phyloP scores from a whole-genome alignment of 2,113 vertebrate genomes.

The Takifugu bimaculatus region DNA sequence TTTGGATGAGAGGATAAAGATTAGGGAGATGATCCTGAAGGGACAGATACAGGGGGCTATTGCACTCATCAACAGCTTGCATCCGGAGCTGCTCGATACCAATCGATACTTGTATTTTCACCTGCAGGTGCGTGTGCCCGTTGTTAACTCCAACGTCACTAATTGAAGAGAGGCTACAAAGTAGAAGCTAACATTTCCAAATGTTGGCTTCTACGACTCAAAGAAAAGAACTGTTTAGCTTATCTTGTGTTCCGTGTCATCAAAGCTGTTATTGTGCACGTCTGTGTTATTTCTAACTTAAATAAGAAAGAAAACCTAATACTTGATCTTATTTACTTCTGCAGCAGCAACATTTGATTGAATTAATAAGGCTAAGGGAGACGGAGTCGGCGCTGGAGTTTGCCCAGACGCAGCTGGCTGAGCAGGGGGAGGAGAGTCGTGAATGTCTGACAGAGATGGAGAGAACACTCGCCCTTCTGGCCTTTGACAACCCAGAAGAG shows the following conservation, averaged over 20 bases:
- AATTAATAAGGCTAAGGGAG: conserved; percentile 95
- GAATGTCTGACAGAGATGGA: conserved; percentile 99
- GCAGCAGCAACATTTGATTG: conserved; percentile 98
- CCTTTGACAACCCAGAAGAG: conserved; percentile 96
- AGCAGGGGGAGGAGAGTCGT: conserved; percentile 96
- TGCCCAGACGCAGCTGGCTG: conserved; percentile 95
- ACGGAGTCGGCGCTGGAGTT: conserved; percentile 97
- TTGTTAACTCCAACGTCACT: no score
- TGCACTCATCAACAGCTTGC: conserved; percentile 92
- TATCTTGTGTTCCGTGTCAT: no score
- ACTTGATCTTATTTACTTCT: neutral
- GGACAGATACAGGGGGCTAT: conserved; percentile 98
- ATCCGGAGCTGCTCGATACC: conserved; percentile 94
- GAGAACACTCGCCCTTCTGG: conserved; percentile 90
- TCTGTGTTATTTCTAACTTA: no score
- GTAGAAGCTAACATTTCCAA: no score
- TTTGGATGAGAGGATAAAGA: conserved; percentile 96
- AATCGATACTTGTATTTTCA: conserved; percentile 98
- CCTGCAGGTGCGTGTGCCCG: conserved; percentile 80
- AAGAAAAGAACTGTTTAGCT: no score
- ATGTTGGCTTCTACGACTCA: no score
- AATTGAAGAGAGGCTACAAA: no score
- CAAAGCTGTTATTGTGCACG: no score
- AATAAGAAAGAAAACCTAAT: neutral
- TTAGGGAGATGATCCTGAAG: conserved; percentile 97